A percentile compares a stretch with the other conserved stretches of the same genome.
Evolutionary conservation across 1,140 invertebrate species (phyloP).

Genomic region (Trissolcus basalis): DNA sequence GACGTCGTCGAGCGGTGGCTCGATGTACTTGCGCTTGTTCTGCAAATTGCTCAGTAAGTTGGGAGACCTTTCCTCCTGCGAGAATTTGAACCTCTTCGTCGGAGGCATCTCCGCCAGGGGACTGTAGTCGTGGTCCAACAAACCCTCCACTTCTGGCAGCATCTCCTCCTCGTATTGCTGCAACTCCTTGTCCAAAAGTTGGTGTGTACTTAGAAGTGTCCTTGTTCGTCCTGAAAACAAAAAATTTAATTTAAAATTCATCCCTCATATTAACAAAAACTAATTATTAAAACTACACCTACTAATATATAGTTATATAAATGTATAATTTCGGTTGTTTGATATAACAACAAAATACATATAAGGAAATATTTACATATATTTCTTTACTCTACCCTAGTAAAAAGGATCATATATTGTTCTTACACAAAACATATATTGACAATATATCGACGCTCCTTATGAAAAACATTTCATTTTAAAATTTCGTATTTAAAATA

Average conservation of each 20-base stretch:
- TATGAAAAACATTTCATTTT: too few relatives aligned
- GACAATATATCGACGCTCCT: too few relatives aligned
- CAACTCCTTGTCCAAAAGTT: slow-evolving; percentile 70
- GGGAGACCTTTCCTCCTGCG: slow-evolving; percentile 51
- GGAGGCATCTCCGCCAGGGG: slow-evolving; percentile 66
- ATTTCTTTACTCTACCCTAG: too few relatives aligned
- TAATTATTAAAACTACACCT: too few relatives aligned
- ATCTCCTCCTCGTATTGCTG: slow-evolving; percentile 72
- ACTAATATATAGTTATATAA: too few relatives aligned
- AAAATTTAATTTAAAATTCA: slow-evolving; percentile 1
- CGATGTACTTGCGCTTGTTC: slow-evolving; percentile 67
- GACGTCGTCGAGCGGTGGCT: slow-evolving; percentile 72
- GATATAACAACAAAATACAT: too few relatives aligned
- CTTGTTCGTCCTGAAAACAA: slow-evolving; percentile 70
- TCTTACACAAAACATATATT: too few relatives aligned
- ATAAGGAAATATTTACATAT: too few relatives aligned
- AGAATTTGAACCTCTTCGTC: slow-evolving; percentile 65
- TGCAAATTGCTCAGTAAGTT: slow-evolving; percentile 42
- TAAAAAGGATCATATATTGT: too few relatives aligned
- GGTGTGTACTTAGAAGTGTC: slow-evolving; percentile 71
- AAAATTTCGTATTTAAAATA: too few relatives aligned
- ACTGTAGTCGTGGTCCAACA: slow-evolving; percentile 75
- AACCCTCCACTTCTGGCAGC: slow-evolving; percentile 67
- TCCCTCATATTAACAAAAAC: too few relatives aligned
- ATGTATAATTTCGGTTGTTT: too few relatives aligned